phyloP scores from a whole-genome alignment of 1,140 invertebrate species.

The Chlorops oryzae region DNA sequence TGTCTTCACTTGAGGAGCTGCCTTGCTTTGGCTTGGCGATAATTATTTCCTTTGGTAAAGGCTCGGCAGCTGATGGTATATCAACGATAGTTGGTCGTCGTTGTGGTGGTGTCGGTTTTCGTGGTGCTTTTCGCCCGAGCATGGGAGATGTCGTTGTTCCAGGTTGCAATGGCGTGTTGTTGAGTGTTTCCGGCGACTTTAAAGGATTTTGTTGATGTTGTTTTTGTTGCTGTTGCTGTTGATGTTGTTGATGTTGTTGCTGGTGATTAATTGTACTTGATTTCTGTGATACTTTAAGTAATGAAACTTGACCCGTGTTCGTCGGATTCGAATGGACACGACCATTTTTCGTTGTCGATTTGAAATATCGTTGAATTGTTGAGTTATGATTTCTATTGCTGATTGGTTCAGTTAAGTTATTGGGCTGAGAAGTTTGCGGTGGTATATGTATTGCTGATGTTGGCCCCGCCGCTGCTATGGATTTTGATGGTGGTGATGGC shows the following conservation, averaged over 20 bases:
- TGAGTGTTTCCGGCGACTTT: no score
- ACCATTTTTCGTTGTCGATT: slow-evolving; percentile 34
- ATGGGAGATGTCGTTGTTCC: no score
- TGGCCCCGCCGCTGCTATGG: background rate
- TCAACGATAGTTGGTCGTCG: slow-evolving; percentile 20
- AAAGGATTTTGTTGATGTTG: no score
- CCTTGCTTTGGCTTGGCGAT: slow-evolving; percentile 31
- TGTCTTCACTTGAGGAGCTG: background rate
- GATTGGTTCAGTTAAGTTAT: no score
- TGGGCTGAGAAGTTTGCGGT: slow-evolving; percentile 38
- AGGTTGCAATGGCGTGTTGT: no score
- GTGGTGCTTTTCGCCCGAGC: no score
- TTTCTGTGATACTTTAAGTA: slow-evolving; percentile 31
- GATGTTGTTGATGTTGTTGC: slow-evolving; percentile 13
- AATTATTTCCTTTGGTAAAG: slow-evolving; percentile 36
- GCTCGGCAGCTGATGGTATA: slow-evolving; percentile 31
- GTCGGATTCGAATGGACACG: slow-evolving; percentile 19
- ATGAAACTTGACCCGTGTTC: slow-evolving; percentile 34
- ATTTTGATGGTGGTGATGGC: slow-evolving; percentile 8
- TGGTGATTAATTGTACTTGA: background rate
- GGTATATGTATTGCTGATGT: slow-evolving; percentile 22
- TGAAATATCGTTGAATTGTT: no score
- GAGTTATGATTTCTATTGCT: no score
- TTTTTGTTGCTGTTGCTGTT: no score
- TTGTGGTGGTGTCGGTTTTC: no score